Percentiles rank a stretch among this genome's conserved stretches.
Conservation (phyloP, 2,888 invertebrate species). For the Ichneumoninae sp. region DNA sequence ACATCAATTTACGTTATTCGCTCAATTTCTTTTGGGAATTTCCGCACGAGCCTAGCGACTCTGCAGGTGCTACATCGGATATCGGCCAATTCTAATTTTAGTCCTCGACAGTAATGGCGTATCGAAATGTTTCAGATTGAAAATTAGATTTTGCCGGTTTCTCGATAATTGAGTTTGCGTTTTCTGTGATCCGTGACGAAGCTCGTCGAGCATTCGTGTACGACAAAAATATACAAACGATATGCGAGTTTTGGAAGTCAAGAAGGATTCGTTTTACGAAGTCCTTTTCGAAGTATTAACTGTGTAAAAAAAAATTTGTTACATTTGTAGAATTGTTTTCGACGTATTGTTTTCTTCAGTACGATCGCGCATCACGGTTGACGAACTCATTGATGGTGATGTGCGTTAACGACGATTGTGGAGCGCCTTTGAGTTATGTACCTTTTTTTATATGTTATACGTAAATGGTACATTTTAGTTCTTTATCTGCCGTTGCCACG, state of each 20-base stretch:
- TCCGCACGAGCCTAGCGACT: conserved; percentile 39
- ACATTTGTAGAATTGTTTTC: conserved; percentile 14
- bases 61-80: background rate
- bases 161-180: conserved; percentile 40
- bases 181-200: conserved; percentile 60
- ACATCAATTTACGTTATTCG: conserved; percentile 36
- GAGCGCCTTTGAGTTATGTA: conserved; percentile 55
- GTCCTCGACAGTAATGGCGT: background rate
- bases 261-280: background rate
- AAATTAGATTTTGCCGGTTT: background rate
- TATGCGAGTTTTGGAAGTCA: background rate
- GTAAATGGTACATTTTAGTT: conserved; percentile 42
- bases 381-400: conserved; percentile 27
- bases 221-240: conserved; percentile 10
- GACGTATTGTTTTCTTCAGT: conserved; percentile 17
- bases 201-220: conserved; percentile 45
- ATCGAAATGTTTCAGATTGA: background rate
- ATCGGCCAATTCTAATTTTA: conserved; percentile 1
- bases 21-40: conserved; percentile 42
- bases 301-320: conserved; percentile 1
- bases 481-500: conserved; percentile 51
- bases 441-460: conserved; percentile 36
- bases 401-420: conserved; percentile 21
- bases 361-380: conserved; percentile 19
- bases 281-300: background rate